phyloP scores from a whole-genome alignment of 2,113 vertebrate genomes.

The Seriola aureovittata region DNA sequence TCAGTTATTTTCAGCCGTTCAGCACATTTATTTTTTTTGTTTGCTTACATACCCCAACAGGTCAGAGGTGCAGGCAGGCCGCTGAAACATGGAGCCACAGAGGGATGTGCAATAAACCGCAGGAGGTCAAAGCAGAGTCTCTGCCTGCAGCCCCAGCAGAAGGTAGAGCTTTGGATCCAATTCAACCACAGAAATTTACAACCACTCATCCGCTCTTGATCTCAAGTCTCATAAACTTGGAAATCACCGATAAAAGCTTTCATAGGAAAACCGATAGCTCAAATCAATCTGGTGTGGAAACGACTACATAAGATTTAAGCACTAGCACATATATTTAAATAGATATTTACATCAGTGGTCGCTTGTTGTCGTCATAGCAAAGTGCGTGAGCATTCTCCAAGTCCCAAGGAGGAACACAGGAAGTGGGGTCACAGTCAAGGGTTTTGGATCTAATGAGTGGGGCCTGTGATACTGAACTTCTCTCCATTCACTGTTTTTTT shows the following conservation, averaged over 20 bases:
- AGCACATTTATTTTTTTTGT: not conserved
- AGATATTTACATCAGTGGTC: not conserved
- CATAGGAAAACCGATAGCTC: not conserved
- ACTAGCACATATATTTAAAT: not conserved
- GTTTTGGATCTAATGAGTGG: constrained; percentile 13
- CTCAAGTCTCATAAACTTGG: not conserved
- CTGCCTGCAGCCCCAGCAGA: constrained; percentile 42
- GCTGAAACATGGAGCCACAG: constrained; percentile 55
- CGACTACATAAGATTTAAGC: too few species aligned
- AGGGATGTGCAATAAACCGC: constrained; percentile 81
- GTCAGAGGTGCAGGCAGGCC: constrained; percentile 57
- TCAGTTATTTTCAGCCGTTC: not conserved
- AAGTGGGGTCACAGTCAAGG: constrained; percentile 30
- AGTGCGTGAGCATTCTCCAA: constrained; percentile 26
- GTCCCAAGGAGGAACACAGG: constrained; percentile 40
- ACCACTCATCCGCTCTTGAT: not conserved
- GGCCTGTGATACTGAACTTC: constrained; percentile 38
- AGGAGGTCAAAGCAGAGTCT: constrained; percentile 57
- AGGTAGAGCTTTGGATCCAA: constrained; percentile 49
- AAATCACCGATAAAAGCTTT: not conserved
- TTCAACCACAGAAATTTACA: not conserved
- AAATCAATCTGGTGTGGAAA: not conserved
- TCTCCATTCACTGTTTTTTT: not conserved
- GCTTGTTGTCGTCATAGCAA: constrained; percentile 8
- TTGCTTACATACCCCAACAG: constrained; percentile 51